phyloP scores from a whole-genome alignment of 37 sponge, comb jelly and placozoan genomes.

The Theonella swinhoei region DNA sequence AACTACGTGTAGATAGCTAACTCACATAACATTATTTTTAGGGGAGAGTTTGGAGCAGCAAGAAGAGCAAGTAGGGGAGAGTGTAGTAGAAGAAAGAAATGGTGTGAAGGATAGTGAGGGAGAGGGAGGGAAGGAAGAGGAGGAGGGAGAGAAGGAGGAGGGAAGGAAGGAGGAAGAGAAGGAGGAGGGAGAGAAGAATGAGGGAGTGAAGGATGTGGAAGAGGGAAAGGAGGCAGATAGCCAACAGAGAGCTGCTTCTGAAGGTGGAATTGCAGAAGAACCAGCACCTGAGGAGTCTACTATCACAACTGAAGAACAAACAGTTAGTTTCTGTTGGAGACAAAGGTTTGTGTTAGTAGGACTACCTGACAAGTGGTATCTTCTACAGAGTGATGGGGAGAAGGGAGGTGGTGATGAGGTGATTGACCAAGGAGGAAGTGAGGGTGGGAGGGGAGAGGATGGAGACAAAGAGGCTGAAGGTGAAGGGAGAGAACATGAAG shows the following conservation, averaged over 20 bases:
- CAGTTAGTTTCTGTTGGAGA: too few relatives aligned
- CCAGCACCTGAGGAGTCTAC: background rate
- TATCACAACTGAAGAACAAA: background rate
- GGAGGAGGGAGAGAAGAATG: background rate
- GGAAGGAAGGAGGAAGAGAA: background rate
- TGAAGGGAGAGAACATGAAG: background rate
- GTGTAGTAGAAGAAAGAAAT: background rate
- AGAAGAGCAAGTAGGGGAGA: background rate
- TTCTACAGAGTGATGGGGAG: too few relatives aligned
- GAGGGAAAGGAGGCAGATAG: background rate
- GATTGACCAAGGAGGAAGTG: background rate
- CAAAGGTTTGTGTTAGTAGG: too few relatives aligned
- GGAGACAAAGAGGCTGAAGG: background rate
- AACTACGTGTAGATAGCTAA: background rate
- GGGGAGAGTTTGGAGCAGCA: background rate
- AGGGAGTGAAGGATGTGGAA: background rate
- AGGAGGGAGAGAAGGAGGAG: conserved; percentile 7
- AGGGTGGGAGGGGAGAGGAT: background rate
- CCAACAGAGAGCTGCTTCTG: too few relatives aligned
- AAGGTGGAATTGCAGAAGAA: conserved; percentile 8
- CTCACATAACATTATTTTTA: background rate
- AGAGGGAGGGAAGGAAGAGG: background rate
- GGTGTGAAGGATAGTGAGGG: background rate
- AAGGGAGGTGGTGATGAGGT: background rate
- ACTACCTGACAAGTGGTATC: too few relatives aligned